Conservation (phyloP, 2,797 vertebrate species). For the Pipistrellus pygmaeus region DNA sequence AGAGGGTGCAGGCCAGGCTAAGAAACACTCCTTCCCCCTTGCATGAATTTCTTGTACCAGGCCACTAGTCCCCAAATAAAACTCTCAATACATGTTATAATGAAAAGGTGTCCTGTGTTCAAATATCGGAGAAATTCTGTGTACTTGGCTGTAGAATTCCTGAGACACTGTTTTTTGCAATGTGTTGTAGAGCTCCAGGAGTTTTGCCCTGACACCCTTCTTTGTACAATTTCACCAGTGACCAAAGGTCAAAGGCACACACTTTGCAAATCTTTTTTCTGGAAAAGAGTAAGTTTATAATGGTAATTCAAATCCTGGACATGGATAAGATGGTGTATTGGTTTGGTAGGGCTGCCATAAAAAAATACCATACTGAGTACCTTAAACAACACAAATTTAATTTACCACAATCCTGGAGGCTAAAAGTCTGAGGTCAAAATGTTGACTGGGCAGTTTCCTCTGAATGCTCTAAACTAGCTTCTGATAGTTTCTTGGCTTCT, state of each 20-base stretch:
- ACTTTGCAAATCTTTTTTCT: background rate
- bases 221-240: background rate
- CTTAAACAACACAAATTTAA: background rate
- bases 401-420: background rate
- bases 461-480: background rate
- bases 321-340: background rate
- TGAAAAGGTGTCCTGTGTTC: background rate
- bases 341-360: background rate
- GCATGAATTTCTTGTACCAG: too few relatives aligned
- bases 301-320: background rate
- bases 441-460: background rate
- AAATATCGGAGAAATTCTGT: conserved; percentile 16
- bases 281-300: background rate
- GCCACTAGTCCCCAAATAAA: background rate
- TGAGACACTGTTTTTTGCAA: background rate
- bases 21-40: too few relatives aligned
- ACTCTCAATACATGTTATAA: background rate
- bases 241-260: background rate
- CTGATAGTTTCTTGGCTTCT: background rate
- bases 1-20: too few relatives aligned
- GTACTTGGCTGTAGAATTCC: background rate
- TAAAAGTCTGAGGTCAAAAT: background rate
- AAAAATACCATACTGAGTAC: background rate
- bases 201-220: background rate
- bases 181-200: background rate